Evolutionary conservation across 1,140 invertebrate species (phyloP).

Genomic region (Nomia melanderi): DNA sequence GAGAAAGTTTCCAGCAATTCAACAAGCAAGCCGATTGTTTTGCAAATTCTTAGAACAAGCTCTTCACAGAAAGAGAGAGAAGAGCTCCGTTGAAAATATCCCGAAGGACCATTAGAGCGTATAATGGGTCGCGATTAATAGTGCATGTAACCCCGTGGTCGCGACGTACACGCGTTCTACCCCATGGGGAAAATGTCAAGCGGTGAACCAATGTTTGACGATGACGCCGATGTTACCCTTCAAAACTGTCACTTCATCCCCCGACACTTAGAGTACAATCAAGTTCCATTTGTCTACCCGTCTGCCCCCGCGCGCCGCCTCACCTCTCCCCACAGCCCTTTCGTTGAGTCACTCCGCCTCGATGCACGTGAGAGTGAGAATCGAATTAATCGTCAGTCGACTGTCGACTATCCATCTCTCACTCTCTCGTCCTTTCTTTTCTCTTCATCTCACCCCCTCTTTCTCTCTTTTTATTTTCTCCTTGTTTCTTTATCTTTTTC

Average conservation of each 20-base stretch:
- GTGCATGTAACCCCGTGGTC: slow-evolving; percentile 53
- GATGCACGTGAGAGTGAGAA: slow-evolving; percentile 51
- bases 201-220: slow-evolving; percentile 65
- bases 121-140: slow-evolving; percentile 69
- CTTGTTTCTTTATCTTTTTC: not conserved
- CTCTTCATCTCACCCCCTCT: not conserved
- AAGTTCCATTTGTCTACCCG: slow-evolving; percentile 62
- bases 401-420: not conserved
- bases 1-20: too few species aligned
- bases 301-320: slow-evolving; percentile 15
- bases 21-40: too few species aligned
- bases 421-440: not conserved
- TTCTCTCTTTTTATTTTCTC: not conserved
- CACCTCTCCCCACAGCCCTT: not conserved
- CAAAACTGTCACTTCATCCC: slow-evolving; percentile 64
- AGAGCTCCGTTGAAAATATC: slow-evolving; percentile 61
- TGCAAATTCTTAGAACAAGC: too few species aligned
- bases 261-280: slow-evolving; percentile 62
- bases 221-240: slow-evolving; percentile 66
- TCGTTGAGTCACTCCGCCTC: slow-evolving; percentile 34
- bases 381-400: slow-evolving; percentile 53
- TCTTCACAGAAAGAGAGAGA: too few species aligned
- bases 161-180: not conserved
- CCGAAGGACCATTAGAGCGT: slow-evolving; percentile 51
- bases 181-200: slow-evolving; percentile 65